These are phyloP conservation scores for Falco rusticolus DNA, from an alignment of 2,797 vertebrate species.

Conservation along the genomic window DNA sequence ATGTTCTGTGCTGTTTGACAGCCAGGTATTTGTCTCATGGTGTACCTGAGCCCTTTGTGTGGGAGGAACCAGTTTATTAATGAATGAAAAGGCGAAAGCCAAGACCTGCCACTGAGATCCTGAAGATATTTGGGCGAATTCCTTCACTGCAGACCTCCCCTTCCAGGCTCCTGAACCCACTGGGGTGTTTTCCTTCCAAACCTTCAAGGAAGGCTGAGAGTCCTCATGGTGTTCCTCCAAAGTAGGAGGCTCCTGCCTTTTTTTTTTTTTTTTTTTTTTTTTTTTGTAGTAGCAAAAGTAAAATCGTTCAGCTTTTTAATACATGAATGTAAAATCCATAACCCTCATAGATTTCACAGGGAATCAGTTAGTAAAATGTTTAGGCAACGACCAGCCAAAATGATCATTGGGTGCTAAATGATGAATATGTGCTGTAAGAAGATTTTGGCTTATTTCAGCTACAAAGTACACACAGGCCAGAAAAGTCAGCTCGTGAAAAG, in stretches of 20 bases:
- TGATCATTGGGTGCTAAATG: background rate
- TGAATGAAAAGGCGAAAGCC: background rate
- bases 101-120: background rate
- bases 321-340: background rate
- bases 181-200: background rate
- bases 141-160: fast-evolving
- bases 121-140: background rate
- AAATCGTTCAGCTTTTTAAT: background rate
- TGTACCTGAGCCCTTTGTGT: background rate
- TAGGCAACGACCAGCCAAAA: background rate
- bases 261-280: background rate
- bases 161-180: background rate
- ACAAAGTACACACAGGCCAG: background rate
- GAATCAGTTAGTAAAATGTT: background rate
- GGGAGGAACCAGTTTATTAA: background rate
- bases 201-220: fast-evolving
- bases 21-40: fast-evolving
- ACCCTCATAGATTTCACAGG: background rate
- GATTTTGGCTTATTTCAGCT: background rate
- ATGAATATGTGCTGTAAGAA: background rate
- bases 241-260: background rate
- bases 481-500: background rate
- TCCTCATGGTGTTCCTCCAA: background rate
- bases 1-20: background rate
- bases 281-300: background rate